Conservation (phyloP, 2,113 vertebrate genomes). For the Paradisaea rubra region DNA sequence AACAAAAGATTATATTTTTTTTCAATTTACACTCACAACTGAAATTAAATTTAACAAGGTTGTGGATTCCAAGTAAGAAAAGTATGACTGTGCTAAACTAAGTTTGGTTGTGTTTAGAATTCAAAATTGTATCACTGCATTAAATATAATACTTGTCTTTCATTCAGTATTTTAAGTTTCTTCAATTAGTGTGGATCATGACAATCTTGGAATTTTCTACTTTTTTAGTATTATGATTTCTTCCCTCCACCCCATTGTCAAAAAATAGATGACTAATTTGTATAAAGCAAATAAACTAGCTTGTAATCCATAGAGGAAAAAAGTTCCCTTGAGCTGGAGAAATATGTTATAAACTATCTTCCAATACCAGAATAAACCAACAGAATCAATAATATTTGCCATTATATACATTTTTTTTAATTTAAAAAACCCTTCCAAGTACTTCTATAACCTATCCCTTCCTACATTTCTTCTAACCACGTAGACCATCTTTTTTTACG, state of each 20-base stretch:
- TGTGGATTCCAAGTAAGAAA: background rate
- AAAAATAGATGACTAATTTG: background rate
- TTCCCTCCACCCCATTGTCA: rapidly evolving
- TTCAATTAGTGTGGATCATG: background rate
- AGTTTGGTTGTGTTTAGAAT: background rate
- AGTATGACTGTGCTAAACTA: background rate
- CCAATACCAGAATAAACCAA: background rate
- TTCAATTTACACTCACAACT: background rate
- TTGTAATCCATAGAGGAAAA: background rate
- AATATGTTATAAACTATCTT: background rate
- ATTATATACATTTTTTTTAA: background rate
- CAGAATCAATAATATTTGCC: background rate
- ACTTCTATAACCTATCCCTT: background rate
- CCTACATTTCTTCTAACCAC: background rate
- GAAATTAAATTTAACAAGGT: background rate
- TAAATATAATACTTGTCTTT: background rate
- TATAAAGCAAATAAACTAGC: background rate
- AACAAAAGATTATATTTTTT: background rate
- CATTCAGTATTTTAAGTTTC: background rate
- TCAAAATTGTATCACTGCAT: background rate
- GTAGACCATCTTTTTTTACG: background rate
- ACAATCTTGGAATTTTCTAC: background rate
- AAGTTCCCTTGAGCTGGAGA: background rate
- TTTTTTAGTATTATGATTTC: background rate
- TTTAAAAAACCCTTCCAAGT: rapidly evolving